Base-by-base conservation (phyloP, 2,113 vertebrate genomes). In the Reinhardtius hippoglossoides region DNA sequence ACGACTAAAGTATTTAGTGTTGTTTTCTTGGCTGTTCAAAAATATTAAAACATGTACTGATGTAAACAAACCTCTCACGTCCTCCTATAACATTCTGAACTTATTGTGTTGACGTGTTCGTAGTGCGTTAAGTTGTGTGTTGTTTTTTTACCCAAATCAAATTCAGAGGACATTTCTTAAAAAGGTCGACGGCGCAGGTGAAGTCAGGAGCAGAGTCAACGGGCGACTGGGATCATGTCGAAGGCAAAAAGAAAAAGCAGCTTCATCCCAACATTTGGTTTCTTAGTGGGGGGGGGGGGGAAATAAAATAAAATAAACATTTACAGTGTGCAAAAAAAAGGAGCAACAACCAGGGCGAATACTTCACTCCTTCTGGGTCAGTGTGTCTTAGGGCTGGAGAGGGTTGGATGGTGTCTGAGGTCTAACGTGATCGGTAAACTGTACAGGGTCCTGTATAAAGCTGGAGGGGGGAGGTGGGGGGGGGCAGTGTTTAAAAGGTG, bases 291-390 rank as follows among this genome's bases (percentile, higher is more conserved):
- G 27, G 23, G 14, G 27, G 23, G 26, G 14, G 27, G 9, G 46
- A 63, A 40, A 54, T 4, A 21, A 66, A 16, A 21, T 44, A 59
- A 71, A 64, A 13, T 24, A 63, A 61, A 75, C 64, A 23, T 75
- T 68, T 61, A 84, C 66, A 82, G 23, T 80, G 84, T 87, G 85
- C 77, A 87, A 81, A 80, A 83, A 81, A 73, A 35, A 74, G 75
- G 83, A 50, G 46, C 46, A 50, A 74, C 54, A 65, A 57, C 37
- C 13, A 5, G 82, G 85, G 85, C 81, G 4, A 85, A 96, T 95
- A 96, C 95, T 96, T 97, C 95, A 97, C 96, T 97, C 96, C 96
- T 95, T 40, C 23, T n/a, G 50, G 52, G 65, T 21, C 1, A 69
- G 44, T 35, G 40, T 56, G 70, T 65, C 23, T 12, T 0, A 18